Evolutionary conservation across 37 sponge, comb jelly and placozoan genomes (phyloP), one percentile per base, ranked within the genome.

Genomic region (Cladorhizidae sp.): DNA sequence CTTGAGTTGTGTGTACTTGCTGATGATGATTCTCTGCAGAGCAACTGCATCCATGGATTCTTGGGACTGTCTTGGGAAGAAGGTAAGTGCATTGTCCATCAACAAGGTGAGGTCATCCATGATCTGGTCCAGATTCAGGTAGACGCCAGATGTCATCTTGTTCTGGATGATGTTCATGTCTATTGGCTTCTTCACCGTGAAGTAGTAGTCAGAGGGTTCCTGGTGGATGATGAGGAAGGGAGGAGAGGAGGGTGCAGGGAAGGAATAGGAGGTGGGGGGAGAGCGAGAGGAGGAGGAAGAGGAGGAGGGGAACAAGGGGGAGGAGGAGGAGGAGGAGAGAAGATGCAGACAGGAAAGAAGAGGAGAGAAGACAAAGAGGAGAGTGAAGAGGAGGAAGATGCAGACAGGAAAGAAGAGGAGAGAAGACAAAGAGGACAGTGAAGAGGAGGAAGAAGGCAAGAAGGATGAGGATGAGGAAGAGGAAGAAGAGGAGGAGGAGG

Each of bases 41-140:
- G 74, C 31, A 3, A 93, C 15, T 18, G 94, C 87, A 67, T 93
- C 94, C 87, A 86, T 72, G 3, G 7, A 21, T 41, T 71, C 49
- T 23, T 71, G 71, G 23, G 71, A 43, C 20, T 43, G 45, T n/a
- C 21, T 15, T 18, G 79, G 45, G 63, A 75, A 79, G 76, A 36
- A 73, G 35, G 64, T 26, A 52, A 80, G 88, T 36, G 88, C 76
- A 57, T 77, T 89, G 64, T 83, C 64, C 42, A 37, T 88, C 39
- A 79, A 49, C 9, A 69, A 56, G 38, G 68, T 33, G 14, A 79
- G 1, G 69, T 79, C 80, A 35, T 79, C 80, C 28, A 68, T 22
- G 68, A 79, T 67, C 23, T 69, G 68, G 2, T 79, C 80, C 68
- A 79, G 50, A 29, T 12, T 79, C 3, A 28, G 55, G 62, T 76